phyloP scores from a whole-genome alignment of 2,888 invertebrate genomes.

The Lasioglossum oenotherae region DNA sequence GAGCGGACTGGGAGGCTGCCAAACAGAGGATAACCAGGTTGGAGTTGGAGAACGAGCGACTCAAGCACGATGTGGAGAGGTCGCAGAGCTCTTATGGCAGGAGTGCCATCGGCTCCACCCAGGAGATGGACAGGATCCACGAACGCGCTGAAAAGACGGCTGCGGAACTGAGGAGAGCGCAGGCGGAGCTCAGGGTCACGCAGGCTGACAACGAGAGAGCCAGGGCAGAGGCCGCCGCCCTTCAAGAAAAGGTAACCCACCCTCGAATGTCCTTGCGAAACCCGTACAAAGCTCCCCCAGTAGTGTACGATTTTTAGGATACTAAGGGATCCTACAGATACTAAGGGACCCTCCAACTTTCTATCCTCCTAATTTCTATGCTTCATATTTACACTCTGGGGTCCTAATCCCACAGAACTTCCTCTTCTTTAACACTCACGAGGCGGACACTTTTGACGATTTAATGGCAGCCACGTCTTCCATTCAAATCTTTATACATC shows the following conservation, averaged over 20 bases:
- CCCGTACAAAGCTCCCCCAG: background rate
- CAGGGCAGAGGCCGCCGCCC: slow-evolving; percentile 91
- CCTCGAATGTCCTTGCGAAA: background rate
- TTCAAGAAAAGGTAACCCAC: slow-evolving; percentile 91
- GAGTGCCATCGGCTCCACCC: slow-evolving; percentile 92
- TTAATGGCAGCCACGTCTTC: no score
- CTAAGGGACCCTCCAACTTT: no score
- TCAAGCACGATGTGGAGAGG: slow-evolving; percentile 93
- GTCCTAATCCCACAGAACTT: background rate
- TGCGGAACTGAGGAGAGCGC: slow-evolving; percentile 93
- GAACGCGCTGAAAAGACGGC: slow-evolving; percentile 94
- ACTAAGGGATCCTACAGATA: no score
- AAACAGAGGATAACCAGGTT: slow-evolving; percentile 93
- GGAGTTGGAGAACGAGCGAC: slow-evolving; percentile 95
- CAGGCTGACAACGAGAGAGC: slow-evolving; percentile 96
- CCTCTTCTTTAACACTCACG: no score
- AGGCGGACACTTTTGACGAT: no score
- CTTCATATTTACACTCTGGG: no score
- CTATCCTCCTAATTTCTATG: no score
- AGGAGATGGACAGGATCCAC: slow-evolving; percentile 92
- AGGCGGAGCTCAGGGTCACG: slow-evolving; percentile 95
- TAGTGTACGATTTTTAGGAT: background rate
- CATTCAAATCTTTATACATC: no score
- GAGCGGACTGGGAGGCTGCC: slow-evolving; percentile 95
- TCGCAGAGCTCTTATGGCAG: slow-evolving; percentile 94